Evolutionary conservation across 2,888 invertebrate species (phyloP).

Genomic region (Unio delphinus): DNA sequence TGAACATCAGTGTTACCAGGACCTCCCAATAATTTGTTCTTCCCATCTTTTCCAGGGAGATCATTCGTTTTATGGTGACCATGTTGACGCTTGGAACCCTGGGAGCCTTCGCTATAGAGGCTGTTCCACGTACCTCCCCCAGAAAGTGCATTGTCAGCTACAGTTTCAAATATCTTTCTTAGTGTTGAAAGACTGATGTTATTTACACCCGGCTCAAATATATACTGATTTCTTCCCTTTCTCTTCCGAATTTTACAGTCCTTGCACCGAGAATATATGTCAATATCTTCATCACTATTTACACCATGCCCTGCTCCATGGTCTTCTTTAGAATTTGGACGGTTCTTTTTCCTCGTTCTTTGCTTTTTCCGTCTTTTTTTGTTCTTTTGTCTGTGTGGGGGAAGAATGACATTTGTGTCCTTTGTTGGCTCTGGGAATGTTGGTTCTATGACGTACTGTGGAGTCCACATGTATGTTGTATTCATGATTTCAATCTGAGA

Average conservation of each 20-base stretch:
- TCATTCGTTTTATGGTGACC: too few species aligned
- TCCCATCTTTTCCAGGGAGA: conserved; percentile 2
- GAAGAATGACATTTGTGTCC: conserved; percentile 24
- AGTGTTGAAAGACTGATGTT: conserved; percentile 24
- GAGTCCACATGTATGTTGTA: too few species aligned
- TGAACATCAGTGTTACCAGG: neutral
- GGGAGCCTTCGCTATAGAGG: conserved; percentile 4
- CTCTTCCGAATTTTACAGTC: conserved; percentile 35
- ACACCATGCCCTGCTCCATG: conserved; percentile 11
- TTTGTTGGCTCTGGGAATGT: conserved; percentile 12
- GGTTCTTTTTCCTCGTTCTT: conserved; percentile 17
- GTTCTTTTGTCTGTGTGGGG: conserved; percentile 22
- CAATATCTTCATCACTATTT: conserved; percentile 17
- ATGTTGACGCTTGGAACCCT: neutral
- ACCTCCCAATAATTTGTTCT: conserved; percentile 7
- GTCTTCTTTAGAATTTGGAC: conserved; percentile 13
- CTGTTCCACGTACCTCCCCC: conserved; percentile 27
- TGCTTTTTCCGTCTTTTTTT: conserved; percentile 30
- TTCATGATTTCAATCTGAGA: too few species aligned
- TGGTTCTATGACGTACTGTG: neutral
- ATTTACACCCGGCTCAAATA: conserved; percentile 1
- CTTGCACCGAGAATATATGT: conserved; percentile 16
- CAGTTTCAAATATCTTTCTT: conserved; percentile 29
- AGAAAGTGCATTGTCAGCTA: conserved; percentile 36
- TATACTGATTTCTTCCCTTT: conserved; percentile 22